A percentile compares a stretch with the other conserved stretches of the same genome.
phyloP scores from a whole-genome alignment of 1,140 invertebrate genomes.

The Lordiphosa mommai region DNA sequence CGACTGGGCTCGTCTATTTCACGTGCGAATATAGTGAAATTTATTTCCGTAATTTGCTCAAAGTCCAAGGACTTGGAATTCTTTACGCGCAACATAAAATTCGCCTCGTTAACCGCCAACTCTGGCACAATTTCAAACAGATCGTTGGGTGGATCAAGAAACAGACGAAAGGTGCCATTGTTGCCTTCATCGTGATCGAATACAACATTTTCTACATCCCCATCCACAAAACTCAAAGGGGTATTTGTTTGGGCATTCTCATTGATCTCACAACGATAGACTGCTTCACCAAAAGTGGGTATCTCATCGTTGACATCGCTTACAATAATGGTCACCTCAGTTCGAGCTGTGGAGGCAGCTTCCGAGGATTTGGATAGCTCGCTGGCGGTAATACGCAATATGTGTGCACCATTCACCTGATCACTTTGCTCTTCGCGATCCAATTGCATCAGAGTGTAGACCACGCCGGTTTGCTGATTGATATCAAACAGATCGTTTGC shows the following conservation, averaged over 20 bases:
- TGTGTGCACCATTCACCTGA: slow-evolving; percentile 91
- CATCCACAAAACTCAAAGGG: slow-evolving; percentile 91
- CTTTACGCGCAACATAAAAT: slow-evolving; percentile 94
- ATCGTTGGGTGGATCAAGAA: slow-evolving; percentile 88
- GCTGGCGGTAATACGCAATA: slow-evolving; percentile 89
- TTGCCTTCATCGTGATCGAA: slow-evolving; percentile 96
- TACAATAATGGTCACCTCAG: slow-evolving; percentile 95
- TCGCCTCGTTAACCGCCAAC: slow-evolving; percentile 94
- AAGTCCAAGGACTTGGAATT: slow-evolving; percentile 91
- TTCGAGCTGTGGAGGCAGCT: slow-evolving; percentile 86
- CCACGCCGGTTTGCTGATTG: slow-evolving; percentile 88
- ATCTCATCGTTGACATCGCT: slow-evolving; percentile 97
- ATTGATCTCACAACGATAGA: slow-evolving; percentile 93
- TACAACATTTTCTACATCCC: slow-evolving; percentile 90
- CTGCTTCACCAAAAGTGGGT: slow-evolving; percentile 88
- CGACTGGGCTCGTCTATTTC: slow-evolving; percentile 85
- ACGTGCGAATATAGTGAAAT: slow-evolving; percentile 92
- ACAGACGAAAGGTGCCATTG: slow-evolving; percentile 94
- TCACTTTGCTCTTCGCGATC: slow-evolving; percentile 91
- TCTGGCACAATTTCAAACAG: slow-evolving; percentile 94
- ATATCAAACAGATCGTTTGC: slow-evolving; percentile 87
- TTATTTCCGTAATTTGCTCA: slow-evolving; percentile 89
- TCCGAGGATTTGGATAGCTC: slow-evolving; percentile 87
- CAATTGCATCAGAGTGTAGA: slow-evolving; percentile 87
- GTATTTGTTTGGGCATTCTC: slow-evolving; percentile 96